These are phyloP conservation scores for Clarias batrachus DNA, from an alignment of 2,113 vertebrate genomes.

Conservation along the genomic window DNA sequence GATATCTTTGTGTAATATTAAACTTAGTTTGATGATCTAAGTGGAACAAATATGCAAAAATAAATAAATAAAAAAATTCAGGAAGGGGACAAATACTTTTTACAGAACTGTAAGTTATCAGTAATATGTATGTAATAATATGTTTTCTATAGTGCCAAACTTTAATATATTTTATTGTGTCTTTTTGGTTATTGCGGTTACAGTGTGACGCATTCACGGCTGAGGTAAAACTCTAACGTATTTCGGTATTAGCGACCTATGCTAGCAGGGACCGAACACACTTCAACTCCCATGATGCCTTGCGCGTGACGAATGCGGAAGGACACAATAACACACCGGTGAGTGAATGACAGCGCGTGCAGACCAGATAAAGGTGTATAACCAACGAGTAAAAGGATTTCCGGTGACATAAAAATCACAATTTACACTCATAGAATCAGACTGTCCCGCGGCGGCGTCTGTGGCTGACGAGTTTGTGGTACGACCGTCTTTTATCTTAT, in stretches of 20 bases:
- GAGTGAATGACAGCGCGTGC: constrained; percentile 39
- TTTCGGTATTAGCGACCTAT: not conserved
- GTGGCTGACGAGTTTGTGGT: not conserved
- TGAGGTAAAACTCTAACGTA: not conserved
- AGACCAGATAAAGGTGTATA: constrained; percentile 32
- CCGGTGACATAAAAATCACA: too few species aligned
- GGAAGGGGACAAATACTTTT: not conserved
- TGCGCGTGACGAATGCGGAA: constrained; percentile 42
- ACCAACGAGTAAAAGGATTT: not conserved
- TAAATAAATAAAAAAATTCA: too few species aligned
- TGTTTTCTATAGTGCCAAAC: not conserved
- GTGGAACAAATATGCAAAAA: too few species aligned
- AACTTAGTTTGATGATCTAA: too few species aligned
- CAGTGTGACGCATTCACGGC: not conserved
- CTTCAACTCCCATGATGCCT: constrained; percentile 48
- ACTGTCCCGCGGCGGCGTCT: not conserved
- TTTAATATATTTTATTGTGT: not conserved
- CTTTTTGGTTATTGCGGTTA: not conserved
- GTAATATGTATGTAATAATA: not conserved
- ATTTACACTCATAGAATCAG: not conserved
- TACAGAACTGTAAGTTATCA: not conserved
- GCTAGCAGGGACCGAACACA: not conserved
- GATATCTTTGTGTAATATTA: too few species aligned
- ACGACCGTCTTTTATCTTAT: not conserved
- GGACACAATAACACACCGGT: constrained; percentile 44